These are phyloP conservation scores for Nesogale talazaci DNA, from an alignment of 2,113 vertebrate genomes.

Conservation along the genomic window DNA sequence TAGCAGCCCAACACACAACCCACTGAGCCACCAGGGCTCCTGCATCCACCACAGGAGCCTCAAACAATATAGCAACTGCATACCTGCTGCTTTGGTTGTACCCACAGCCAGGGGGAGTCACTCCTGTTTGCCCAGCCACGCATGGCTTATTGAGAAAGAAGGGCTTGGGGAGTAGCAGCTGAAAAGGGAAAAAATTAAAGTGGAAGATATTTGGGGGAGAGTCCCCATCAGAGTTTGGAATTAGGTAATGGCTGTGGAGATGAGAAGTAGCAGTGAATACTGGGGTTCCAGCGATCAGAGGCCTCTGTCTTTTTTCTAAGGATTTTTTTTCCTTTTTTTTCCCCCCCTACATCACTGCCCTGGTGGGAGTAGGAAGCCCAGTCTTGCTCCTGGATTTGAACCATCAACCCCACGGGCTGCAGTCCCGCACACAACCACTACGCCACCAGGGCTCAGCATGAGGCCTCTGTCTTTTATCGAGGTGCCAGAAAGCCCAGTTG, in stretches of 20 bases:
- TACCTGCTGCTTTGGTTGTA: accelerated
- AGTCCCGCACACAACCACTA: too few relatives aligned
- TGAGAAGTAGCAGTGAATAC: not conserved
- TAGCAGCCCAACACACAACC: too few relatives aligned
- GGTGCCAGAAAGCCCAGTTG: not conserved
- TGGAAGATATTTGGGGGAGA: not conserved
- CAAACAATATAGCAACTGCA: not conserved
- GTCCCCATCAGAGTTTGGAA: not conserved
- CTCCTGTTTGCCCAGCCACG: too few relatives aligned
- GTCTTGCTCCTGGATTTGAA: too few relatives aligned
- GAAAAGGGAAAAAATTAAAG: not conserved
- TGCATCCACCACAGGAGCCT: not conserved
- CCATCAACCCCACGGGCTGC: too few relatives aligned
- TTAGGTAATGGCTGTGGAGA: not conserved
- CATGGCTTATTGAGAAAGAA: not conserved
- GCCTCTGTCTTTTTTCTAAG: not conserved
- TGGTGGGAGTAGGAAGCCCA: too few relatives aligned
- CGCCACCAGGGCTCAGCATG: too few relatives aligned
- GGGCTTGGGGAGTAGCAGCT: not conserved
- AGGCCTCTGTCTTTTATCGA: not conserved
- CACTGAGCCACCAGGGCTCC: too few relatives aligned
- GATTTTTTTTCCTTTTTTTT: too few relatives aligned
- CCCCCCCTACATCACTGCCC: too few relatives aligned
- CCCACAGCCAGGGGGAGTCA: not conserved
- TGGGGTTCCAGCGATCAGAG: not conserved